These are phyloP conservation scores for Hucho hucho DNA, from an alignment of 2,113 vertebrate genomes.

Conservation along the genomic window DNA sequence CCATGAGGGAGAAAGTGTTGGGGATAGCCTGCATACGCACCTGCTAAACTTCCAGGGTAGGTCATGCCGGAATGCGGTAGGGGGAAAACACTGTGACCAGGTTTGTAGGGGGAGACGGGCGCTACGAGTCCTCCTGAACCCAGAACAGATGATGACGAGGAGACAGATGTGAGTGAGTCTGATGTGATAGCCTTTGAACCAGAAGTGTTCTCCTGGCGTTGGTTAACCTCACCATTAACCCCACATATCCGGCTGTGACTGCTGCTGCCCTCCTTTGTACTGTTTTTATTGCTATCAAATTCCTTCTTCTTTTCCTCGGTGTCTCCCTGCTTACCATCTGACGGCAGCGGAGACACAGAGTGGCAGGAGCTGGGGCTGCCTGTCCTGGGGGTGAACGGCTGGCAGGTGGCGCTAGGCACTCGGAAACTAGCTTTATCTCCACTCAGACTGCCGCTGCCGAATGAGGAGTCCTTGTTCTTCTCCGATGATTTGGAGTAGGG, in stretches of 20 bases:
- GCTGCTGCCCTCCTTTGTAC: slow-evolving; percentile 75
- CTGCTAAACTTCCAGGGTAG: slow-evolving; percentile 88
- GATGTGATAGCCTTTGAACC: slow-evolving; percentile 81
- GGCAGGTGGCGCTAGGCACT: slow-evolving; percentile 97
- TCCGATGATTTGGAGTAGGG: slow-evolving; percentile 90
- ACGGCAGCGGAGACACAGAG: slow-evolving; percentile 81
- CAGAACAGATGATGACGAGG: slow-evolving; percentile 79
- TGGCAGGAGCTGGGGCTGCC: slow-evolving; percentile 91
- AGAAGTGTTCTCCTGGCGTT: slow-evolving; percentile 79
- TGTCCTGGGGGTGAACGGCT: slow-evolving; percentile 96
- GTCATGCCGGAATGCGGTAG: slow-evolving; percentile 89
- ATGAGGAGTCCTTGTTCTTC: slow-evolving; percentile 85
- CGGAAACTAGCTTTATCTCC: slow-evolving; percentile 91
- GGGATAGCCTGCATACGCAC: slow-evolving; percentile 88
- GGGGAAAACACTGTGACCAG: slow-evolving; percentile 91
- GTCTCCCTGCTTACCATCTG: slow-evolving; percentile 75
- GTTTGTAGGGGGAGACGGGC: slow-evolving; percentile 94
- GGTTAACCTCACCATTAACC: slow-evolving; percentile 83
- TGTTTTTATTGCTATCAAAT: slow-evolving; percentile 65
- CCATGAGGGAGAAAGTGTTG: slow-evolving; percentile 90
- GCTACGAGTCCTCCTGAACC: slow-evolving; percentile 90
- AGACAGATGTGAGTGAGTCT: slow-evolving; percentile 77
- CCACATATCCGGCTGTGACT: slow-evolving; percentile 81
- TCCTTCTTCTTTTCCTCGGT: slow-evolving; percentile 77
- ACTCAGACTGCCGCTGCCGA: slow-evolving; percentile 73